Evolutionary conservation across 1,140 invertebrate species (phyloP), one percentile per base, ranked within the genome.

Genomic region (Aleiodes sp.): DNA sequence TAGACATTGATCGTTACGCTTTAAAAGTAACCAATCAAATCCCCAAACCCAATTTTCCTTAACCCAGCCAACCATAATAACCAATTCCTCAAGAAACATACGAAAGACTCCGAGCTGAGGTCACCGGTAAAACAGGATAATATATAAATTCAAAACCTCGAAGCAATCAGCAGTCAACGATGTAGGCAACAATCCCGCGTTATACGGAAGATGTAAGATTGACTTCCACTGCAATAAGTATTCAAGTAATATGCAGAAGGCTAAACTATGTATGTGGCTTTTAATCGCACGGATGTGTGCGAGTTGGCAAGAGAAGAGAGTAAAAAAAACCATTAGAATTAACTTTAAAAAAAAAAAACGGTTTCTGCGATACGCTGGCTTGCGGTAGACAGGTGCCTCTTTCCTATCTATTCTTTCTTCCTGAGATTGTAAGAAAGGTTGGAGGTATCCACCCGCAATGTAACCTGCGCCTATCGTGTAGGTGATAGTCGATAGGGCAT

Each of bases 401-500:
- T n/a, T n/a, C n/a, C n/a, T n/a, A n/a, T n/a, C n/a, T n/a, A n/a
- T n/a, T n/a, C n/a, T n/a, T n/a, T n/a, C n/a, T n/a, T n/a, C n/a
- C n/a, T n/a, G n/a, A n/a, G n/a, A n/a, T n/a, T n/a, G n/a, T n/a
- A n/a, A n/a, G n/a, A n/a, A n/a, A n/a, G n/a, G n/a, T n/a, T 3
- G 16, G 2, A 24, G 12, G 19, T 12, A 43, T 4, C n/a, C 7
- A n/a, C 7, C 19, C n/a, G 46, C 6, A 21, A 52, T 24, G 12
- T 24, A 12, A 8, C 46, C 26, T 21, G 21, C 8, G 46, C 21
- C 46, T 52, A 52, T 52, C 46, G 26, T 52, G 46, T 29, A 12
- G 26, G 56, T 59, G 56, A 59, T 59, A 59, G 56, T 59, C 28
- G 28, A 28, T 59, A 59, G 56, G 56, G 28, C 29, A 59, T n/a